Evolutionary conservation across 2,888 invertebrate species (phyloP).

Genomic region (Drosophila prostipennis): DNA sequence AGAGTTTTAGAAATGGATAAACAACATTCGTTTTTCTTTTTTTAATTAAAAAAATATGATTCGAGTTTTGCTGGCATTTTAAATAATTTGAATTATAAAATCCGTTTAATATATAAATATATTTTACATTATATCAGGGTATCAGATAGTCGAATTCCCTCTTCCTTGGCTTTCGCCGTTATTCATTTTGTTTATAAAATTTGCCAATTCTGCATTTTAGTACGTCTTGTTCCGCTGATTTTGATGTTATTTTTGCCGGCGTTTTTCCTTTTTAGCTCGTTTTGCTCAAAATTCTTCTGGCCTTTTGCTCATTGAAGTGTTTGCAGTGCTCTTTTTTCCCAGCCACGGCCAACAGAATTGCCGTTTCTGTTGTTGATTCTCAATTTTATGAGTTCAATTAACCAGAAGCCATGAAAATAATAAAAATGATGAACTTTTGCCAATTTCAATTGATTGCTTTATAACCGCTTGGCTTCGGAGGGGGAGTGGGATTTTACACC

Average conservation of each 20-base stretch:
- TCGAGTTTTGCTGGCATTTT: too few species aligned
- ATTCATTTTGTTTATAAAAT: conserved; percentile 42
- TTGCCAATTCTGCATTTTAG: conserved; percentile 40
- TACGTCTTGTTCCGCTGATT: conserved; percentile 36
- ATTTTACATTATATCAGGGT: background rate
- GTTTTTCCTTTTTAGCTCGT: conserved; percentile 28
- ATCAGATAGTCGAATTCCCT: background rate
- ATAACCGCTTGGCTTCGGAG: conserved; percentile 5
- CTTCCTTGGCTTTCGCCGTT: conserved; percentile 4
- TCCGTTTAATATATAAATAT: background rate
- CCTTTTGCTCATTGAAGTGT: conserved; percentile 52
- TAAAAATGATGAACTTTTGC: conserved; percentile 58
- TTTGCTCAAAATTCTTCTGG: conserved; percentile 20
- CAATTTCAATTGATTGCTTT: conserved; percentile 68
- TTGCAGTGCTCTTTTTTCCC: conserved; percentile 48
- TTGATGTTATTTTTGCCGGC: conserved; percentile 14
- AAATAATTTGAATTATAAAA: background rate
- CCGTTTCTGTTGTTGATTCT: conserved; percentile 36
- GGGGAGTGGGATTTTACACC: conserved; percentile 5
- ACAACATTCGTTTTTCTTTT: too few species aligned
- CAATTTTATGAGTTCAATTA: conserved; percentile 67
- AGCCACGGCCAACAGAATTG: conserved; percentile 45
- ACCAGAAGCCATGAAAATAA: conserved; percentile 70
- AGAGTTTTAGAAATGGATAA: too few species aligned
- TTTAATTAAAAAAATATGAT: too few species aligned